Percentiles rank a stretch among this genome's conserved stretches.
These are phyloP conservation scores for Siphamia tubifer DNA, from an alignment of 2,113 vertebrate species.

Conservation along the genomic window DNA sequence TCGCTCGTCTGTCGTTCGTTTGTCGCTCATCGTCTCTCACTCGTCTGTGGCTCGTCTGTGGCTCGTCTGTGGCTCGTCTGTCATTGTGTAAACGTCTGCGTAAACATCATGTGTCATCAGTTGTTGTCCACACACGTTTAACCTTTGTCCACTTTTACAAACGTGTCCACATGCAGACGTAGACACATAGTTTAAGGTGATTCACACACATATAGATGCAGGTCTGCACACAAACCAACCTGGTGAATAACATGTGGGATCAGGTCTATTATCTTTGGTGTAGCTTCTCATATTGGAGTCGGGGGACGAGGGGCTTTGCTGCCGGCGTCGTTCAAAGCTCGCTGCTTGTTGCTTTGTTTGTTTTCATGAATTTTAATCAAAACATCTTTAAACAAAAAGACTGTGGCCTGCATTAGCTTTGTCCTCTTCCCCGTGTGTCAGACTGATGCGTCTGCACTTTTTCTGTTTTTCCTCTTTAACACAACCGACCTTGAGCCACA, in stretches of 20 bases:
- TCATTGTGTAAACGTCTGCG: too few relatives aligned
- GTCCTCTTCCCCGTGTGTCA: neutral
- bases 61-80: too few relatives aligned
- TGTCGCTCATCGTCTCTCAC: too few relatives aligned
- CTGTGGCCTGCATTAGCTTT: neutral
- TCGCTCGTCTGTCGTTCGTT: too few relatives aligned
- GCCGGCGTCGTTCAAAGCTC: slow-evolving; percentile 24
- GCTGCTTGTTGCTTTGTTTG: slow-evolving; percentile 28
- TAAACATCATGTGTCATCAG: too few relatives aligned
- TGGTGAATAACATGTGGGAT: slow-evolving; percentile 19
- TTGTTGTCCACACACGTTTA: too few relatives aligned
- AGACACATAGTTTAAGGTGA: too few relatives aligned
- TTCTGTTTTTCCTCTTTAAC: neutral
- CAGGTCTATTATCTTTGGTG: slow-evolving; percentile 28
- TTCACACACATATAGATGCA: too few relatives aligned
- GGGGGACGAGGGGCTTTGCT: slow-evolving; percentile 4
- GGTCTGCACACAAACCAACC: slow-evolving; percentile 1
- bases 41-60: too few relatives aligned
- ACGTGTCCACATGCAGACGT: neutral
- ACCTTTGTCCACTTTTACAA: too few relatives aligned
- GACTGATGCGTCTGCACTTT: slow-evolving; percentile 31
- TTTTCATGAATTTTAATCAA: slow-evolving; percentile 57
- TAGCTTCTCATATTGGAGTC: neutral
- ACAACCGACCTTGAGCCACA: slow-evolving; percentile 18
- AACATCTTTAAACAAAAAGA: slow-evolving; percentile 35